Conservation (phyloP, 2,888 invertebrate genomes). For the Platerodrilus igneus region DNA sequence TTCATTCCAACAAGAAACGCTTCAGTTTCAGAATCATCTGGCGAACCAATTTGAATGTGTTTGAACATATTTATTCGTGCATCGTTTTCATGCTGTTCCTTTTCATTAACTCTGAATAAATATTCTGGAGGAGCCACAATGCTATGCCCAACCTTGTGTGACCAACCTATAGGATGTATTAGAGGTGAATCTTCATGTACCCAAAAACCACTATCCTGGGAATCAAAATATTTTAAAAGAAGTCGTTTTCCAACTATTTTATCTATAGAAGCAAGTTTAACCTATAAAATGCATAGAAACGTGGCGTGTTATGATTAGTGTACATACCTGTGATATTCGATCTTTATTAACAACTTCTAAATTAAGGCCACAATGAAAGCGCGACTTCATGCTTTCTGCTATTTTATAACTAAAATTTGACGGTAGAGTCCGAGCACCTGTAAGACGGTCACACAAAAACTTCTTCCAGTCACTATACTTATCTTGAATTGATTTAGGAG, state of each 20-base stretch:
- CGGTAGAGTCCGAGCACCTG: conserved; percentile 92
- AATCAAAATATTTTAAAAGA: conserved; percentile 84
- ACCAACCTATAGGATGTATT: conserved; percentile 97
- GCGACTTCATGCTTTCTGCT: conserved; percentile 75
- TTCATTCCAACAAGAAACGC: conserved; percentile 85
- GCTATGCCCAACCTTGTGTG: conserved; percentile 77
- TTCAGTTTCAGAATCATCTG: conserved; percentile 31
- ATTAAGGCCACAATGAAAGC: conserved; percentile 76
- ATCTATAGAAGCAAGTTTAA: conserved; percentile 79
- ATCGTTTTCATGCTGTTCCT: conserved; percentile 69
- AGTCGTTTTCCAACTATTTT: conserved; percentile 90
- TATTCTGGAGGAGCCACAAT: conserved; percentile 80
- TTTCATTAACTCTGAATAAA: conserved; percentile 67
- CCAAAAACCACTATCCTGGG: conserved; percentile 88
- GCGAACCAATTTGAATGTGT: conserved; percentile 49
- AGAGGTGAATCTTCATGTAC: conserved; percentile 93
- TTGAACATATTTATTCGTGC: conserved; percentile 76
- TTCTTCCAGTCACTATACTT: conserved; percentile 96
- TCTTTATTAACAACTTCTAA: conserved; percentile 96
- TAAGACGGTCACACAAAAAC: conserved; percentile 84
- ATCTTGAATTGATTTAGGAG: conserved; percentile 86
- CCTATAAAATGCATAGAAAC: conserved; percentile 41
- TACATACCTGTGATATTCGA: conserved; percentile 81
- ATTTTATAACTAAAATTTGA: conserved; percentile 89
- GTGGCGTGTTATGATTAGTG: too few relatives aligned